phyloP scores from a whole-genome alignment of 2,888 invertebrate species.

The Oligia latruncula region DNA sequence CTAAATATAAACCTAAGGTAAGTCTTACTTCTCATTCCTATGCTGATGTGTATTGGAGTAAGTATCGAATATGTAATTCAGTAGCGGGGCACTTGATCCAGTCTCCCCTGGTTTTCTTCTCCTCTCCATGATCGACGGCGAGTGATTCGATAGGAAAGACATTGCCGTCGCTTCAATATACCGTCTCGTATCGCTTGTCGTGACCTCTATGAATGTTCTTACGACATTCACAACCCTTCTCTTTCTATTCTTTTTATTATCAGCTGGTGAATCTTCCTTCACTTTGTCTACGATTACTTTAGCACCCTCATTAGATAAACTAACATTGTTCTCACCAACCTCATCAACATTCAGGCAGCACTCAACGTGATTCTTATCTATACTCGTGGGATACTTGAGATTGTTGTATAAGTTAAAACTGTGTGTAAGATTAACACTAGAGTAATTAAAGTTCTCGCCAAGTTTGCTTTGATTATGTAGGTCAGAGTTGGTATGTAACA shows the following conservation, averaged over 20 bases:
- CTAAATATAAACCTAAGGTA: neutral
- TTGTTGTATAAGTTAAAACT: constrained; percentile 72
- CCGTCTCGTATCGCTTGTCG: constrained; percentile 61
- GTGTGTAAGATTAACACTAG: constrained; percentile 73
- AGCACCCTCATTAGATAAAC: constrained; percentile 72
- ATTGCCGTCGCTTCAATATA: constrained; percentile 70
- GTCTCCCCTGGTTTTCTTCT: constrained; percentile 83
- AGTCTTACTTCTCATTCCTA: constrained; percentile 83
- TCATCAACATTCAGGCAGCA: constrained; percentile 72
- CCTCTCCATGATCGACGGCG: constrained; percentile 75
- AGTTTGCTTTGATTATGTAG: constrained; percentile 77
- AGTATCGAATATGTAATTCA: constrained; percentile 88
- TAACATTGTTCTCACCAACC: constrained; percentile 55
- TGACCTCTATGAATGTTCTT: constrained; percentile 67
- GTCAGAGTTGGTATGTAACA: constrained; percentile 79
- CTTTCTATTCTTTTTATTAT: constrained; percentile 75
- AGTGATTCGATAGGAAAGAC: constrained; percentile 68
- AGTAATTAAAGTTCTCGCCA: constrained; percentile 74
- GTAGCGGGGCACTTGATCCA: constrained; percentile 85
- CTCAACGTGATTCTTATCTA: constrained; percentile 66
- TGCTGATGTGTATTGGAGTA: constrained; percentile 86
- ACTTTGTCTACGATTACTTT: constrained; percentile 68
- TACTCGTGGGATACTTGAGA: constrained; percentile 64
- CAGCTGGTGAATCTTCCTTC: constrained; percentile 33
- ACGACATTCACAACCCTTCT: constrained; percentile 79